These are phyloP conservation scores for Mesoligia furuncula DNA, from an alignment of 2,888 invertebrate species.

Conservation along the genomic window DNA sequence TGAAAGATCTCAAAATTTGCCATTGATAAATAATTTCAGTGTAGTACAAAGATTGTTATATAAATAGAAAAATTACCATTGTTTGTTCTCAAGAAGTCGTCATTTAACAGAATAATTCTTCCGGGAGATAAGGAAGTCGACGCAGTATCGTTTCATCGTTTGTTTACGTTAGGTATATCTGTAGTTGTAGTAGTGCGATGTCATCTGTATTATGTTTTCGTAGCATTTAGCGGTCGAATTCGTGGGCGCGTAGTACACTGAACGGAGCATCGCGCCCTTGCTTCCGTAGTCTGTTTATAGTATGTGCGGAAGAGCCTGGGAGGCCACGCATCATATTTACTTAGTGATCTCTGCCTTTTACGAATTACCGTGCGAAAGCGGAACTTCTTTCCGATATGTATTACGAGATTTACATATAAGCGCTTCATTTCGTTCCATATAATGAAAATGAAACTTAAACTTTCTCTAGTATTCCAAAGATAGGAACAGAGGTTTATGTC, in stretches of 20 bases:
- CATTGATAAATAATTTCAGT: neutral
- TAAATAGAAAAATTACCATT: conserved; percentile 51
- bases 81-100: conserved; percentile 66
- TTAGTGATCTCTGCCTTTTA: conserved; percentile 76
- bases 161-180: conserved; percentile 72
- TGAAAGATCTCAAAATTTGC: neutral
- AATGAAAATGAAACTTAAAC: conserved; percentile 33
- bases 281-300: conserved; percentile 88
- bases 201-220: conserved; percentile 69
- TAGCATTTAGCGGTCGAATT: conserved; percentile 67
- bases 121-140: conserved; percentile 83
- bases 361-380: conserved; percentile 69
- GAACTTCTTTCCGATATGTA: conserved; percentile 59
- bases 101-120: conserved; percentile 74
- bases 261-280: conserved; percentile 70
- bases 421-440: conserved; percentile 18
- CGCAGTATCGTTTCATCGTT: conserved; percentile 69
- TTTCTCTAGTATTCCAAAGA: conserved; percentile 42
- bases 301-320: conserved; percentile 83
- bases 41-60: neutral
- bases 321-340: conserved; percentile 80
- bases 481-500: conserved; percentile 36
- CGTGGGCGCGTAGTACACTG: conserved; percentile 70
- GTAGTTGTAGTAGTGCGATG: conserved; percentile 64
- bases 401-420: conserved; percentile 31